Evolutionary conservation across 37 sponge, comb jelly and placozoan species (phyloP).

Genomic region (Cliona cf. orientalis): DNA sequence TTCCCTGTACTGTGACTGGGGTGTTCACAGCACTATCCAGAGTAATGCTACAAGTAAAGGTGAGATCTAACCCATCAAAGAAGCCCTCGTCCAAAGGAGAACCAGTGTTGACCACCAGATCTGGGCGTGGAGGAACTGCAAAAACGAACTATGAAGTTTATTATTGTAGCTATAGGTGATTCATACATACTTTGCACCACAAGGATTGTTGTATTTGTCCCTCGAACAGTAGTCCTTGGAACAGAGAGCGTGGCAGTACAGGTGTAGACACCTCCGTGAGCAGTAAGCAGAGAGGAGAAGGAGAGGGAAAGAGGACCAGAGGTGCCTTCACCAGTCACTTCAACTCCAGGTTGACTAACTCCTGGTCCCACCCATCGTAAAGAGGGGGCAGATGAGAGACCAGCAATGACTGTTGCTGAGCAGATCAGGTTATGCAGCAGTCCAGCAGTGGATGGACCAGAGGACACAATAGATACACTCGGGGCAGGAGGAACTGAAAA

Average conservation of each 20-base stretch:
- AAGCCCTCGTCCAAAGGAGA: constrained; percentile 23
- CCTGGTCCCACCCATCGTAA: too few species aligned
- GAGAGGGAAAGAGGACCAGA: too few species aligned
- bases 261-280: constrained; percentile 15
- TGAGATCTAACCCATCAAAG: constrained; percentile 12
- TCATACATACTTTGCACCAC: constrained; percentile 9
- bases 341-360: too few species aligned
- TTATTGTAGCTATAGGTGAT: background rate
- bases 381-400: too few species aligned
- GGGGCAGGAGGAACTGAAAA: background rate
- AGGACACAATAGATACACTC: background rate
- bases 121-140: constrained; percentile 11
- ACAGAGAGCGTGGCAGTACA: background rate
- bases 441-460: background rate
- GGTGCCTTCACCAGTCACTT: too few species aligned
- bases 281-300: background rate
- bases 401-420: too few species aligned
- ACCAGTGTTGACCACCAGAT: background rate
- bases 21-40: constrained; percentile 19
- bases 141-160: background rate
- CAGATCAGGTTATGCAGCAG: too few species aligned
- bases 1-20: background rate
- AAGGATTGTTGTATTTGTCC: background rate
- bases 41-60: constrained; percentile 2
- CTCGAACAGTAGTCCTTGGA: background rate